A percentile compares a stretch with the other conserved stretches of the same genome.
phyloP scores from a whole-genome alignment of 2,888 invertebrate species.

The Luperina testacea region DNA sequence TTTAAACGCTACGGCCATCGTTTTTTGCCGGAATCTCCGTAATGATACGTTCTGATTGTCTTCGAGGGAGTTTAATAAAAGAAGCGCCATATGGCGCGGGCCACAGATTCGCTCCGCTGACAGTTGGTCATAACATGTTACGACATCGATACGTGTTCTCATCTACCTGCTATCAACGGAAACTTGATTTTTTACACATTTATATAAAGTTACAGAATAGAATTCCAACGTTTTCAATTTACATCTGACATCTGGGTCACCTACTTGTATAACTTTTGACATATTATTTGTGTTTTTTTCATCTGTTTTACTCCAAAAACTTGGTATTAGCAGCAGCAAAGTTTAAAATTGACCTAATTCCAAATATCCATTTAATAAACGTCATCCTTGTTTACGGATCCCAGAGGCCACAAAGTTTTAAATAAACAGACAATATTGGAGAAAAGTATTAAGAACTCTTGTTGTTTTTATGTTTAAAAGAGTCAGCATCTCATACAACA shows the following conservation, averaged over 20 bases:
- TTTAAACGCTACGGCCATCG: constrained; percentile 84
- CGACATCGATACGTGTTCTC: constrained; percentile 56
- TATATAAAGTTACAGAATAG: constrained; percentile 30
- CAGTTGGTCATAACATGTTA: constrained; percentile 73
- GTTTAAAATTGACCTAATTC: constrained; percentile 56
- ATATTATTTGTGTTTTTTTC: constrained; percentile 60
- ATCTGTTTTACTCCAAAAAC: constrained; percentile 40
- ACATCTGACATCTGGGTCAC: constrained; percentile 60
- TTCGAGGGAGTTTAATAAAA: constrained; percentile 78
- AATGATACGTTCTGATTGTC: constrained; percentile 89
- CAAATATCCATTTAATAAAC: constrained; percentile 49
- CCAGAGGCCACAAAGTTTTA: constrained; percentile 35
- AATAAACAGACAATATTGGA: constrained; percentile 52
- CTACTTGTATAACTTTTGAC: constrained; percentile 55
- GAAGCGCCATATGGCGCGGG: constrained; percentile 84
- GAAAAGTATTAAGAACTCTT: constrained; percentile 21
- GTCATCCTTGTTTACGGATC: constrained; percentile 48
- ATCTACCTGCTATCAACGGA: constrained; percentile 62
- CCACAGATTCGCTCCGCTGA: constrained; percentile 81
- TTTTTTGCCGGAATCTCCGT: constrained; percentile 85
- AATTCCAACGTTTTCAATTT: constrained; percentile 42
- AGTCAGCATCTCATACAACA: constrained; percentile 8
- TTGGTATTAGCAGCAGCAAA: constrained; percentile 36
- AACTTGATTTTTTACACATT: constrained; percentile 51
- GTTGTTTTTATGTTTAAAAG: constrained; percentile 30